Evolutionary conservation across 1,140 invertebrate species (phyloP).

Genomic region (Megalonaias nervosa): DNA sequence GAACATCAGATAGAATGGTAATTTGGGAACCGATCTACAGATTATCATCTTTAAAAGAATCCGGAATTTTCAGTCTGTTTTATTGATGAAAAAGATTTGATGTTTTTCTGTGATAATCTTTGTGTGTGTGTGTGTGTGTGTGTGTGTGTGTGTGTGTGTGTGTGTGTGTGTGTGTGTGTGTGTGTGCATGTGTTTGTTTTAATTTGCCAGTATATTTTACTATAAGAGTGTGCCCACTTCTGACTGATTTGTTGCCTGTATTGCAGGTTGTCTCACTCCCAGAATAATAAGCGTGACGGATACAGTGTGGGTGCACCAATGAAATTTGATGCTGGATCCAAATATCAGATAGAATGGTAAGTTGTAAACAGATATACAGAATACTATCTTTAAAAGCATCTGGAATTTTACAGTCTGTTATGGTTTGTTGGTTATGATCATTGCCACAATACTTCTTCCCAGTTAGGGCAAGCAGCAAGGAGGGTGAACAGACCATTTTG

Average conservation of each 20-base stretch:
- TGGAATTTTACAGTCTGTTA: no score
- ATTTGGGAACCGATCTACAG: slow-evolving; percentile 2
- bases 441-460: no score
- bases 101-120: background rate
- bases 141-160: no score
- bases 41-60: background rate
- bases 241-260: background rate
- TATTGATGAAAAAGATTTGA: background rate
- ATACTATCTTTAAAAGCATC: no score
- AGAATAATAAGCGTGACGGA: slow-evolving; percentile 68
- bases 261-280: slow-evolving; percentile 67
- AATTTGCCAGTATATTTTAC: background rate
- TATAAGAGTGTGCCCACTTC: background rate
- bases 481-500: no score
- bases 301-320: slow-evolving; percentile 63
- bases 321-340: slow-evolving; percentile 61
- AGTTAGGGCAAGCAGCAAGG: no score
- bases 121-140: background rate
- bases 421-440: no score
- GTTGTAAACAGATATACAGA: slow-evolving; percentile 7
- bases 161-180: no score
- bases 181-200: no score
- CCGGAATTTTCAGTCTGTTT: no score
- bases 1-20: slow-evolving; percentile 63
- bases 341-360: slow-evolving; percentile 63